These are phyloP conservation scores for Pheucticus melanocephalus DNA, from an alignment of 2,113 vertebrate species.

Conservation along the genomic window DNA sequence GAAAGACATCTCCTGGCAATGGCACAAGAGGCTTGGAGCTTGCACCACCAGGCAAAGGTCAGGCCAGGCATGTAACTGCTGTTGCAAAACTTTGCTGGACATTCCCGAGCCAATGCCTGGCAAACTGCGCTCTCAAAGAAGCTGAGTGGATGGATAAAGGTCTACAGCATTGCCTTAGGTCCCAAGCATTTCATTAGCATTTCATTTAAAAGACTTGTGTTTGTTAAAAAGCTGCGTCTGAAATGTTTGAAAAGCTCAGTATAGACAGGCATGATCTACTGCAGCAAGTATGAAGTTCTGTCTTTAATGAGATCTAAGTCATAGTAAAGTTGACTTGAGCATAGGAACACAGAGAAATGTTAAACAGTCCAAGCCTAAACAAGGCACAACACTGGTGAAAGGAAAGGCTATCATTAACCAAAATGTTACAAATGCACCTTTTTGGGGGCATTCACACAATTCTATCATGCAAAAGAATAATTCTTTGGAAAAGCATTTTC, in stretches of 20 bases:
- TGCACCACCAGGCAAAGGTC: not conserved
- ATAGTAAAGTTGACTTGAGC: not conserved
- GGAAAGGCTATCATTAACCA: not conserved
- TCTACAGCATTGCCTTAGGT: not conserved
- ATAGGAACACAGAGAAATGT: not conserved
- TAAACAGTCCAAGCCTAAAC: not conserved
- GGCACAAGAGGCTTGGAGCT: not conserved
- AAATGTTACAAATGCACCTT: not conserved
- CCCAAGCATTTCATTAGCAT: not conserved
- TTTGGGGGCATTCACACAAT: not conserved
- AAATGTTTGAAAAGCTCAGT: slow-evolving; percentile 7
- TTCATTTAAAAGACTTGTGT: not conserved
- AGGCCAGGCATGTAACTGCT: not conserved
- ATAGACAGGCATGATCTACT: not conserved
- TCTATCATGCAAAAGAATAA: not conserved
- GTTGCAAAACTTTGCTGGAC: not conserved
- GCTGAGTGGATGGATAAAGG: not conserved
- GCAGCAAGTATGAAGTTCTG: not conserved
- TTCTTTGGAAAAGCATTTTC: not conserved
- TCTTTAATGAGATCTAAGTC: not conserved
- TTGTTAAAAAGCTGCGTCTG: slow-evolving; percentile 20
- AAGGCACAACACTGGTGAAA: not conserved
- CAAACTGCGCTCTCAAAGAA: not conserved
- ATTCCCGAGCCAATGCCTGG: not conserved
- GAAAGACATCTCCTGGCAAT: not conserved